phyloP scores from a whole-genome alignment of 1,140 invertebrate genomes.

The Drosophila trapezifrons region DNA sequence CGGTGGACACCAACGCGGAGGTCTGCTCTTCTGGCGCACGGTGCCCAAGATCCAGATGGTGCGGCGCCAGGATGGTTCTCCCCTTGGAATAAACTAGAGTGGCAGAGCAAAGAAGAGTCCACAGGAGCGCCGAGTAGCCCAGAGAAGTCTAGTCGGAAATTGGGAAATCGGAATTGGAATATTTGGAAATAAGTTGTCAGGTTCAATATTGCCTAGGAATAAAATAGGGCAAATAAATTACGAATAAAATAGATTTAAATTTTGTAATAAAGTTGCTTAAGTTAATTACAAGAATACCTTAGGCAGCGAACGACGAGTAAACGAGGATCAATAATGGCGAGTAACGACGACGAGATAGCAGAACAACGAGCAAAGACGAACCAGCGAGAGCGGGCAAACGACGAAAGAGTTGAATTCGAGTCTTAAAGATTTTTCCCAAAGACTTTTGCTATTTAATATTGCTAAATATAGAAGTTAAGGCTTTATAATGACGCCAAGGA shows the following conservation, averaged over 20 bases:
- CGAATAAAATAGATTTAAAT: not conserved
- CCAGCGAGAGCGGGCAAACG: too few relatives aligned
- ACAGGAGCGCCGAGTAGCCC: not conserved
- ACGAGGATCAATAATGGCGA: not conserved
- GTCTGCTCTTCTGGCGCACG: slow-evolving; percentile 47
- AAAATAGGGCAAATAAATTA: not conserved
- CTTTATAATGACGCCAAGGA: too few relatives aligned
- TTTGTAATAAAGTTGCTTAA: not conserved
- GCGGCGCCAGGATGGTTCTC: not conserved
- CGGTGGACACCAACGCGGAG: slow-evolving; percentile 56
- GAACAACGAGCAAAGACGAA: too few relatives aligned
- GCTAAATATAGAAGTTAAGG: too few relatives aligned
- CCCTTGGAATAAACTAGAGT: not conserved
- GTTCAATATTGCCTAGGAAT: not conserved
- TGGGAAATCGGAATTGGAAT: not conserved
- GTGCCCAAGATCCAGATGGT: slow-evolving; percentile 37
- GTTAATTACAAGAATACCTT: not conserved
- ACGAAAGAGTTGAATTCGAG: too few relatives aligned
- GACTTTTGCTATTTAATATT: too few relatives aligned
- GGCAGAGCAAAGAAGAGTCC: not conserved
- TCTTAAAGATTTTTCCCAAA: too few relatives aligned
- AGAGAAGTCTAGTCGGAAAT: not conserved
- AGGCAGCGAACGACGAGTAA: not conserved
- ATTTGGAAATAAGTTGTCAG: not conserved
- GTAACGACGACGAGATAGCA: not conserved